phyloP scores from a whole-genome alignment of 1,140 invertebrate species.

The Psilanteris sp. region DNA sequence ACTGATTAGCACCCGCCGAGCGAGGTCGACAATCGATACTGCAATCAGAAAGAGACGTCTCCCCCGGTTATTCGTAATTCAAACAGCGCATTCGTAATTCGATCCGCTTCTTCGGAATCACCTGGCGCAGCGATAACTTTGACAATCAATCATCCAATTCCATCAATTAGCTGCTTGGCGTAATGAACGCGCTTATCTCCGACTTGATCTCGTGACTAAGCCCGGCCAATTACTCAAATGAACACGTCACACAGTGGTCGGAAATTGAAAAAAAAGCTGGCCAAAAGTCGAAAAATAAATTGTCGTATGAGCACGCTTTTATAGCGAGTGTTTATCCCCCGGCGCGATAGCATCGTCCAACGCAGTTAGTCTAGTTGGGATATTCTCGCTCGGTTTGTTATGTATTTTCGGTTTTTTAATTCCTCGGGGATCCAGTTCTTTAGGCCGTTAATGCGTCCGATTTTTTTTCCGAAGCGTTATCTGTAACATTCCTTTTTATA shows the following conservation, averaged over 20 bases:
- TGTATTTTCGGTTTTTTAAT: no score
- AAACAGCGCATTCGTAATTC: constrained; percentile 22
- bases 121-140: constrained; percentile 46
- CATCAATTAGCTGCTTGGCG: constrained; percentile 42
- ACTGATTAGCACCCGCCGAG: constrained; percentile 30
- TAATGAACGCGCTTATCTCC: constrained; percentile 44
- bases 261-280: no score
- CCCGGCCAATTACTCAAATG: constrained; percentile 49
- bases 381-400: no score
- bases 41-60: constrained; percentile 45
- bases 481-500: no score
- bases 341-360: no score
- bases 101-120: constrained; percentile 34
- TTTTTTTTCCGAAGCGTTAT: no score
- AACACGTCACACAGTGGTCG: constrained; percentile 29
- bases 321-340: no score
- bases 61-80: constrained; percentile 9
- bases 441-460: no score
- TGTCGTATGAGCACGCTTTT: no score
- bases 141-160: constrained; percentile 53
- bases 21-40: constrained; percentile 22
- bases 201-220: constrained; percentile 29
- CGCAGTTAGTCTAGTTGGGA: no score
- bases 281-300: no score
- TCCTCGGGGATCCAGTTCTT: no score